A percentile compares a stretch with the other conserved stretches of the same genome.
phyloP scores from a whole-genome alignment of 2,113 vertebrate genomes.

The Kryptolebias marmoratus region DNA sequence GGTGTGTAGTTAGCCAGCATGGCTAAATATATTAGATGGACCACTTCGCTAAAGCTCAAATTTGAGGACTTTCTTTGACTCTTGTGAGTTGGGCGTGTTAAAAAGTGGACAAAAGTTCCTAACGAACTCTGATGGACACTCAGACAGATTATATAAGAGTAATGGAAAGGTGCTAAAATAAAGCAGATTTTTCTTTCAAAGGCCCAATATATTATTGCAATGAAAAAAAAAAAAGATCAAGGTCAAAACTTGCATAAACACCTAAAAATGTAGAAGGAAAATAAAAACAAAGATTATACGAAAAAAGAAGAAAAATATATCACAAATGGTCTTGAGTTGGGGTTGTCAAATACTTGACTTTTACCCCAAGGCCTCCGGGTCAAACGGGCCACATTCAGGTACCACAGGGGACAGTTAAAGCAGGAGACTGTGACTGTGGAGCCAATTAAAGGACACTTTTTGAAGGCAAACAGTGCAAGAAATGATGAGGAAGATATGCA shows the following conservation, averaged over 20 bases:
- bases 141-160: slow-evolving; percentile 37
- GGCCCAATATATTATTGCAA: slow-evolving; percentile 15
- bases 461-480: slow-evolving; percentile 63
- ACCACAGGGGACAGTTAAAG: slow-evolving; percentile 65
- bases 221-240: slow-evolving; percentile 27
- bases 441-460: slow-evolving; percentile 75
- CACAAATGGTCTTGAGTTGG: slow-evolving; percentile 10
- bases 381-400: slow-evolving; percentile 72
- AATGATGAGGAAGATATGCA: slow-evolving; percentile 73
- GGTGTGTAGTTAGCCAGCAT: slow-evolving; percentile 31
- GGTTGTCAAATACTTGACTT: slow-evolving; percentile 36
- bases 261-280: slow-evolving; percentile 22
- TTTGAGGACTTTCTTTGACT: slow-evolving; percentile 31
- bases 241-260: slow-evolving; percentile 43
- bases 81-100: slow-evolving; percentile 32
- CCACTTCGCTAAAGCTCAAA: slow-evolving; percentile 21
- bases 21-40: slow-evolving; percentile 39
- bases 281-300: background rate
- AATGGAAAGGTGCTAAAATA: slow-evolving; percentile 80
- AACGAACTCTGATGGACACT: slow-evolving; percentile 35
- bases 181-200: slow-evolving; percentile 60
- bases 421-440: slow-evolving; percentile 76
- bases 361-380: slow-evolving; percentile 47
- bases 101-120: slow-evolving; percentile 3
- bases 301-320: background rate